Conservation (phyloP, 1,140 invertebrate genomes). For the Formica selysi region DNA sequence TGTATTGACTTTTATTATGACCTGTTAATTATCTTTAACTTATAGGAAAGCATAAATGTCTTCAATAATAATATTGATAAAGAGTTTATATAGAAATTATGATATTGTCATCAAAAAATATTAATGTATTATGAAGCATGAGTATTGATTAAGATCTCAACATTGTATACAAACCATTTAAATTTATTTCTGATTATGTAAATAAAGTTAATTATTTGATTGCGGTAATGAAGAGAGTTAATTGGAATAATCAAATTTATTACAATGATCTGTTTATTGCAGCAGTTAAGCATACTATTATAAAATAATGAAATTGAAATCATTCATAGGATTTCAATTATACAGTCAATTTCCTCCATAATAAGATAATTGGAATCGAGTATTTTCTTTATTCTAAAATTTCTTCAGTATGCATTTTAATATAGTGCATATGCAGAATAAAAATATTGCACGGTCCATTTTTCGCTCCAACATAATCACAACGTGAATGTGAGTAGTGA, state of each 20-base stretch:
- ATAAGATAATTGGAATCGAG: too few relatives aligned
- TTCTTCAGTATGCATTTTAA: too few relatives aligned
- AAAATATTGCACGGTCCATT: too few relatives aligned
- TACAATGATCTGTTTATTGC: neutral
- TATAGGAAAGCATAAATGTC: neutral
- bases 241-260: constrained; percentile 12
- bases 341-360: too few relatives aligned
- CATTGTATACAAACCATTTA: neutral
- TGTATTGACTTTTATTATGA: neutral
- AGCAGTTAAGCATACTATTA: neutral
- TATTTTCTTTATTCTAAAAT: too few relatives aligned
- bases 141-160: neutral
- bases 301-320: neutral
- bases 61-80: neutral
- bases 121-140: neutral
- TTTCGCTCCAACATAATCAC: too few relatives aligned
- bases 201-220: constrained; percentile 41
- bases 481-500: too few relatives aligned
- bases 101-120: neutral
- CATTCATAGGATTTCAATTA: too few relatives aligned
- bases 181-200: constrained; percentile 11
- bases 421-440: too few relatives aligned
- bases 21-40: neutral
- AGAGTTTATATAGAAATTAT: too few relatives aligned
- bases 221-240: neutral